Evolutionary conservation across 2,888 invertebrate species (phyloP), one percentile per base, ranked within the genome.

Genomic region (Strigamia crassipes): DNA sequence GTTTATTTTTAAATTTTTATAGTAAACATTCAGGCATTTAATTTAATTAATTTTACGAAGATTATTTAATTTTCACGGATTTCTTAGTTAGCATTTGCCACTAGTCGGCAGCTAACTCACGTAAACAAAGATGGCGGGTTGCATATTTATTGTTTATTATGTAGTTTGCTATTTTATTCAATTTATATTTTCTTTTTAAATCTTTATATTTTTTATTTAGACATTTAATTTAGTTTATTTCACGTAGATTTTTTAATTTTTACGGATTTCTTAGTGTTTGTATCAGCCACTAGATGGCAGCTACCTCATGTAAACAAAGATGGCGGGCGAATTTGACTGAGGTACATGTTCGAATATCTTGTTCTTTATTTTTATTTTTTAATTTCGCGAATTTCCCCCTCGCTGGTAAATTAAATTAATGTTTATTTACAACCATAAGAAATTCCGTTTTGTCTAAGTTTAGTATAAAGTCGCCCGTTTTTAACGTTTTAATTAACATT

Each of bases 281-380:
- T 38, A 38, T 38, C 10, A 6, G 18, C 10, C 51, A 0, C 51
- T 13, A 51, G 51, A 18, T 51, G 38, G 51, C 4, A 15, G 51
- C 15, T 13, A 15, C 13, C 51, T 5, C 15, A 15, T 18, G 18
- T 51, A 51, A 51, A 51, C 61, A 66, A 66, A 66, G 61, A 66
- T 66, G 61, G 61, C 61, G 61, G 61, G 61, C 61, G 61, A 66
- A 66, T 66, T 66, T 66, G 61, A 66, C 61, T 66, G 61, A 66
- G 61, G 61, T 66, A 66, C 21, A 66, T 46, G 46, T 46, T 46
- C 46, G 46, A 46, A 46, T n/a, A 46, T 46, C 15, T 12, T 8
- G 21, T 21, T 66, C 61, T 18, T 18, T 6, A n/a, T n/a, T 18
- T 13, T 8, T 27, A 6, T 51, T 18, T 51, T 18, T 18, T 4